Evolutionary conservation across 2,113 vertebrate genomes (phyloP), one percentile per base, ranked within the genome.

Genomic region (Barbus barbus): DNA sequence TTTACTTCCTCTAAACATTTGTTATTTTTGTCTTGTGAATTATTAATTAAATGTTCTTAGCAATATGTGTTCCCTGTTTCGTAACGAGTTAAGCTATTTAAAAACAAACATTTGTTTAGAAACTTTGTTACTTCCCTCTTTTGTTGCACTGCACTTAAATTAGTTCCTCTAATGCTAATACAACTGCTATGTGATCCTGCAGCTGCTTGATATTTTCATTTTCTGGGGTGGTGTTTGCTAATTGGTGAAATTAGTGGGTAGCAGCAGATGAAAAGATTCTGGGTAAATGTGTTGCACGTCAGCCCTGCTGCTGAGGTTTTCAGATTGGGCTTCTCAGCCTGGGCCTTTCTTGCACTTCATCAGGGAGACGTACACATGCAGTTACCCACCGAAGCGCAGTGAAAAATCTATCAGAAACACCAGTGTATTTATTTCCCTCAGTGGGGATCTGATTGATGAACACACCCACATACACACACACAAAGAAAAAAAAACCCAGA

Each of bases 401-500:
- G 56, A 61, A 79, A 79, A 79, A 79, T 79, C 56, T 61, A 79
- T 79, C 53, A 78, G 56, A 78, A 61, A 78, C 33, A 61, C 53
- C 77, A 79, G 77, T 79, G 77, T 79, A 79, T 79, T 79, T 60
- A 79, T 36, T 60, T 79, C 53, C 8, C 77, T 79, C 77, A 44
- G 53, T 61, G 77, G 77, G 77, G 77, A 79, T 61, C 77, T 79
- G 56, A 79, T 79, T 79, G 77, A 79, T 61, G 77, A 61, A 63
- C 22, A 79, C 56, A 41, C 56, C 88, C 87, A 85, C 90, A 89
- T 86, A 87, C 88, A 79, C 53, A 9, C 38, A 89, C 12, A 67
- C 7, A 67, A 14, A 72, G 3, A 75, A 26, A 41, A 72, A 84
- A 51, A 82, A 86, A 79, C 53, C 33, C n/a, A 61, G 33, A 61